These are phyloP conservation scores for Muscicapa comitata DNA, from an alignment of 2,797 vertebrate genomes.

Conservation along the genomic window DNA sequence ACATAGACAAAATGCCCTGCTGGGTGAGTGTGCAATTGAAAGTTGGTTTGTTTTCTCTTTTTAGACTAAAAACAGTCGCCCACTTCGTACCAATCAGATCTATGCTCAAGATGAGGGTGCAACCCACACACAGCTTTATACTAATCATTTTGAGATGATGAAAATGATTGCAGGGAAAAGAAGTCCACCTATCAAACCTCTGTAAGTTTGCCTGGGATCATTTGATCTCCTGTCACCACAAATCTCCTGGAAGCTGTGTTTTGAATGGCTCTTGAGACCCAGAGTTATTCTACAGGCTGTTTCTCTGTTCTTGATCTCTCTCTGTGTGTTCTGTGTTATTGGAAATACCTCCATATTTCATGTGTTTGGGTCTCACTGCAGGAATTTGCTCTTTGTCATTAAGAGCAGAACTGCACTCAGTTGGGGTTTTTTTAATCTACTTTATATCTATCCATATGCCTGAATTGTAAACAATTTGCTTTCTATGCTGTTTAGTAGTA, in stretches of 20 bases:
- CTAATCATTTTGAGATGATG: conserved; percentile 91
- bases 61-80: conserved; percentile 92
- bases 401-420: neutral
- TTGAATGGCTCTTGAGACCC: neutral
- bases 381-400: neutral
- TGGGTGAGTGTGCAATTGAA: neutral
- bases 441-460: neutral
- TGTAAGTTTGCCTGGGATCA: conserved; percentile 75
- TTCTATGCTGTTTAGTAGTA: neutral
- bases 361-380: neutral
- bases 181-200: conserved; percentile 91
- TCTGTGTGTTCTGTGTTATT: neutral
- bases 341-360: neutral
- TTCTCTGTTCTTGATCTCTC: neutral
- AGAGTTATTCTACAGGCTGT: neutral
- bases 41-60: conserved; percentile 34
- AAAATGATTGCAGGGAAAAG: conserved; percentile 92
- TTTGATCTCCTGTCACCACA: neutral
- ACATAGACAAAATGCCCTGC: neutral
- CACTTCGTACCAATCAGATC: conserved; percentile 90
- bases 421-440: neutral
- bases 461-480: neutral
- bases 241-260: neutral
- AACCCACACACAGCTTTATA: conserved; percentile 90
- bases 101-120: conserved; percentile 92